Conservation (phyloP, 2,797 vertebrate species). For the Anguilla anguilla region DNA sequence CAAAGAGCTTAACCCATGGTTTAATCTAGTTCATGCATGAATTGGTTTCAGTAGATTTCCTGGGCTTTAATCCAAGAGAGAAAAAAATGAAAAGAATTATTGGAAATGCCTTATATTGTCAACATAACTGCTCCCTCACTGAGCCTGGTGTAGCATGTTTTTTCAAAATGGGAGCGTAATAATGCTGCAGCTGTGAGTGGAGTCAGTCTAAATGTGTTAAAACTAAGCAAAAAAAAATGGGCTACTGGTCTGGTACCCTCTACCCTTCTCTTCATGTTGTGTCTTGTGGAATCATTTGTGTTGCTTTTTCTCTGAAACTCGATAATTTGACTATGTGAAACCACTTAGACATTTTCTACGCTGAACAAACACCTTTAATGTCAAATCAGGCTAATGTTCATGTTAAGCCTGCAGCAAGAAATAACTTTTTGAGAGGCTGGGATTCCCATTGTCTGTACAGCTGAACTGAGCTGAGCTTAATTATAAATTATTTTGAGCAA, state of each 20-base stretch:
- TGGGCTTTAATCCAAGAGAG: conserved; percentile 12
- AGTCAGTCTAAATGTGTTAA: neutral
- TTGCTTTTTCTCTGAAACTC: neutral
- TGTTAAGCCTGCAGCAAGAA: neutral
- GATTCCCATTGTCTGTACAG: neutral
- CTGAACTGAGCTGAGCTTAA: neutral
- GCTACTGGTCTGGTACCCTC: neutral
- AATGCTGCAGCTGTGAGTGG: conserved; percentile 21
- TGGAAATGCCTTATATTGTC: conserved; percentile 27
- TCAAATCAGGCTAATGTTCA: neutral
- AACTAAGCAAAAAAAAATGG: neutral
- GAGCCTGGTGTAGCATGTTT: conserved; percentile 23
- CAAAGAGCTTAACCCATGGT: conserved; percentile 10
- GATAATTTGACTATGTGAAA: neutral
- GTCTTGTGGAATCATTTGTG: neutral
- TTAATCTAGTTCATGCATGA: conserved; percentile 16
- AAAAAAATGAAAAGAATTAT: conserved; percentile 19
- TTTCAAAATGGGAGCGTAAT: conserved; percentile 3
- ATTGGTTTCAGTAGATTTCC: conserved; percentile 17
- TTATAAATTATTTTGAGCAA: conserved; percentile 15
- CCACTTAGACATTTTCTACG: neutral
- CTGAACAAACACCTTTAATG: neutral
- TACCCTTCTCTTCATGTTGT: neutral
- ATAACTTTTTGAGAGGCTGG: neutral
- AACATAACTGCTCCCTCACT: conserved; percentile 19